These are phyloP conservation scores for Mormyrus iriodes DNA, from an alignment of 2,113 vertebrate genomes.

Conservation along the genomic window DNA sequence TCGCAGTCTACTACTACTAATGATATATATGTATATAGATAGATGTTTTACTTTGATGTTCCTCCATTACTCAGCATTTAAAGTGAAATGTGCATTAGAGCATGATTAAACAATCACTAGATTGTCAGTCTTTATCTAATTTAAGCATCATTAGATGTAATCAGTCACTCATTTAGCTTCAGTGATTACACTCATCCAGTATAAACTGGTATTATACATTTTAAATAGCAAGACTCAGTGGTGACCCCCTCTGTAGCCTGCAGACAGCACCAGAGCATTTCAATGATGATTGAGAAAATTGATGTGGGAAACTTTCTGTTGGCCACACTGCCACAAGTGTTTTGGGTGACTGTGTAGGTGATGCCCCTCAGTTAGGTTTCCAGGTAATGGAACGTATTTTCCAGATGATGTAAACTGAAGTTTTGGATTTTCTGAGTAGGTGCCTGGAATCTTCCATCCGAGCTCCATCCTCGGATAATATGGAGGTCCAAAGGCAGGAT, in stretches of 20 bases:
- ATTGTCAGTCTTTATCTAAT: not conserved
- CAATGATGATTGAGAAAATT: not conserved
- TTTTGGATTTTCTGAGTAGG: constrained; percentile 53
- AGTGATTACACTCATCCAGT: not conserved
- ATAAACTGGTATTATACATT: not conserved
- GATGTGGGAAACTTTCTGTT: not conserved
- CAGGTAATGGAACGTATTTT: constrained; percentile 38
- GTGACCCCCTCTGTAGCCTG: not conserved
- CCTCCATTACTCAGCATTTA: not conserved
- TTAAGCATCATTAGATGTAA: not conserved
- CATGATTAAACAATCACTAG: not conserved
- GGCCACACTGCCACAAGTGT: not conserved
- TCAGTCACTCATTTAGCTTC: not conserved
- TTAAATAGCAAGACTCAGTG: not conserved
- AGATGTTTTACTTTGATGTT: not conserved
- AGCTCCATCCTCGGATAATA: constrained; percentile 23
- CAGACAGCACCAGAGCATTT: not conserved
- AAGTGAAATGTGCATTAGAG: not conserved
- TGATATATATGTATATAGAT: not conserved
- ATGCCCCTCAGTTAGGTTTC: constrained; percentile 52
- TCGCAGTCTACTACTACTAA: not conserved
- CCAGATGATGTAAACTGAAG: constrained; percentile 43
- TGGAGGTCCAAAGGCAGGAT: constrained; percentile 27
- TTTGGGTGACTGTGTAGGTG: constrained; percentile 21
- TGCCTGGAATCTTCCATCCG: constrained; percentile 28